These are phyloP conservation scores for Sylvia borin DNA, from an alignment of 2,797 vertebrate species.

Conservation along the genomic window DNA sequence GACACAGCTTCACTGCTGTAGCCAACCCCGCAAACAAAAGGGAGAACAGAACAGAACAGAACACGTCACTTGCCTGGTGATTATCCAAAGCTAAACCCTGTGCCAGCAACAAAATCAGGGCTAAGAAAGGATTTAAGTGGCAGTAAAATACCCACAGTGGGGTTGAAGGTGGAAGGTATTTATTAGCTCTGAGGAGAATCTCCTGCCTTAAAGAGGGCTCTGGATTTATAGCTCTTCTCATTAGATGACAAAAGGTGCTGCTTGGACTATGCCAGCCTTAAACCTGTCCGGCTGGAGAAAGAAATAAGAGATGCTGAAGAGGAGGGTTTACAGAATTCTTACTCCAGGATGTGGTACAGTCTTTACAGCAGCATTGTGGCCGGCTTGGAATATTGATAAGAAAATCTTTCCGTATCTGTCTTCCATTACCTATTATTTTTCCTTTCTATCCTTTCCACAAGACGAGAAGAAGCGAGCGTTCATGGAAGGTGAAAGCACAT, in stretches of 20 bases:
- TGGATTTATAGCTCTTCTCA: background rate
- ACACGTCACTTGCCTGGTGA: background rate
- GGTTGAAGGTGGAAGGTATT: background rate
- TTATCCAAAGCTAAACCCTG: background rate
- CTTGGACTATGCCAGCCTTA: background rate
- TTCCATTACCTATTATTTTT: too few species aligned
- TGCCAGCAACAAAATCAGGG: background rate
- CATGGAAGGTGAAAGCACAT: fast-evolving
- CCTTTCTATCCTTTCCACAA: background rate
- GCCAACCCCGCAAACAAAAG: background rate
- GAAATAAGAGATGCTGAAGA: background rate
- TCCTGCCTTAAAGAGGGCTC: background rate
- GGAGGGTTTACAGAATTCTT: background rate
- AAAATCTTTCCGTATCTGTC: background rate
- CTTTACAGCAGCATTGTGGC: background rate
- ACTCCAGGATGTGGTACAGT: background rate
- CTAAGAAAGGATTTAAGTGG: background rate
- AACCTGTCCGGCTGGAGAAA: background rate
- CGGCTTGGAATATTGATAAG: background rate
- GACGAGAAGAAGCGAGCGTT: background rate
- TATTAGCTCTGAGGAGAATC: background rate
- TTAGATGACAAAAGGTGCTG: background rate
- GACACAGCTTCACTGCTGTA: background rate
- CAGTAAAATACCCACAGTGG: background rate
- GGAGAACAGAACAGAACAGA: background rate